Evolutionary conservation across 2,888 invertebrate species (phyloP).

Genomic region (Stegophylla sp.): DNA sequence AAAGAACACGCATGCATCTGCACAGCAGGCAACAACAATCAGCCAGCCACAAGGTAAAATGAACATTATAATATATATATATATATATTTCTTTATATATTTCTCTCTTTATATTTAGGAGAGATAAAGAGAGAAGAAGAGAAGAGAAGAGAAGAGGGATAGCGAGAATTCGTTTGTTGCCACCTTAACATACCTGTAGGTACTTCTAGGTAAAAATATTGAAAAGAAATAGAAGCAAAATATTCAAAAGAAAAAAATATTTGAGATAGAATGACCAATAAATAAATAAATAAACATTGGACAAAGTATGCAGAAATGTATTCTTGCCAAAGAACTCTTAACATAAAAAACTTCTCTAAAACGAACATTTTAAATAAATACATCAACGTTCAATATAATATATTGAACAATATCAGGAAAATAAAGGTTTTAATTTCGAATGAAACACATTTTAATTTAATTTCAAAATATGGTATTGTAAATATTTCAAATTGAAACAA

Average conservation of each 20-base stretch:
- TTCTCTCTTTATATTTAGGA: too few relatives aligned
- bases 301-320: too few relatives aligned
- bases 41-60: constrained; percentile 47
- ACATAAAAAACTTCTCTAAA: too few relatives aligned
- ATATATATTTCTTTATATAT: background rate
- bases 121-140: constrained; percentile 21
- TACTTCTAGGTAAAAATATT: background rate
- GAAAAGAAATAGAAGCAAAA: constrained; percentile 20
- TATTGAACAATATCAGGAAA: too few relatives aligned
- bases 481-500: background rate
- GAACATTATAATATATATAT: constrained; percentile 34
- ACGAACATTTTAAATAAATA: too few relatives aligned
- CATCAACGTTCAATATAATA: too few relatives aligned
- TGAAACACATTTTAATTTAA: too few relatives aligned
- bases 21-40: constrained; percentile 54
- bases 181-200: constrained; percentile 14
- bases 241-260: background rate
- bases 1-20: constrained; percentile 50
- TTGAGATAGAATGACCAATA: too few relatives aligned
- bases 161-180: constrained; percentile 18
- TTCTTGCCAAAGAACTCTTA: too few relatives aligned
- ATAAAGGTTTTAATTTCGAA: too few relatives aligned
- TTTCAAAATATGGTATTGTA: background rate
- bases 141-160: background rate
- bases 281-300: too few relatives aligned